These are phyloP conservation scores for Sebastes kiyomatsui DNA, from an alignment of 2,797 vertebrate genomes.

Conservation along the genomic window DNA sequence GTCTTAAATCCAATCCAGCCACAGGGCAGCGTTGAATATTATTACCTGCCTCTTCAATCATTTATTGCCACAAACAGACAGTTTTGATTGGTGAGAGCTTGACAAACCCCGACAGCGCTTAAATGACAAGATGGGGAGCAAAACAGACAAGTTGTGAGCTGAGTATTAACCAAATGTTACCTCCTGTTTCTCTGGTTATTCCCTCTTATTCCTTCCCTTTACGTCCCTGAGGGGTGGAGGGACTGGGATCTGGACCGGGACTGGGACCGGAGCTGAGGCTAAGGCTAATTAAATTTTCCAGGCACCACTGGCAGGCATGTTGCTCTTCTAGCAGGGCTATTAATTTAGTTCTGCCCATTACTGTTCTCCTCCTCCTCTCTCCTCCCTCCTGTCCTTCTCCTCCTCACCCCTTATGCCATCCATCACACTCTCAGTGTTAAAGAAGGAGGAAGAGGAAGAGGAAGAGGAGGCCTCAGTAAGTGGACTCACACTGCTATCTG, in stretches of 20 bases:
- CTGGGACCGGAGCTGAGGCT: slow-evolving; percentile 27
- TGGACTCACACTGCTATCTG: slow-evolving; percentile 3
- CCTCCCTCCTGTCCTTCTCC: slow-evolving; percentile 45
- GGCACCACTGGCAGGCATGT: slow-evolving; percentile 72
- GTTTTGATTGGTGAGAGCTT: slow-evolving; percentile 5
- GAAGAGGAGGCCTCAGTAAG: background rate
- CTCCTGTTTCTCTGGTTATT: slow-evolving; percentile 2
- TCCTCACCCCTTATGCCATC: slow-evolving; percentile 47
- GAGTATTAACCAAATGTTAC: background rate
- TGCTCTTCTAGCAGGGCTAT: slow-evolving; percentile 75
- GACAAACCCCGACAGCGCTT: background rate
- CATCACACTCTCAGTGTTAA: slow-evolving; percentile 52
- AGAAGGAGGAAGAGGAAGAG: background rate
- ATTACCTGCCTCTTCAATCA: slow-evolving; percentile 27
- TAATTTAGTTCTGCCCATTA: slow-evolving; percentile 80
- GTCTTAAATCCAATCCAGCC: slow-evolving; percentile 27
- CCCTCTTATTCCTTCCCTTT: background rate
- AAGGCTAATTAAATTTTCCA: slow-evolving; percentile 81
- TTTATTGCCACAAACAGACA: background rate
- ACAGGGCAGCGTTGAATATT: background rate
- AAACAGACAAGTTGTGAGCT: slow-evolving; percentile 5
- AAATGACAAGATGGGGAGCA: slow-evolving; percentile 4
- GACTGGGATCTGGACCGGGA: slow-evolving; percentile 27
- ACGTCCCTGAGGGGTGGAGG: background rate
- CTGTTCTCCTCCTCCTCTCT: slow-evolving; percentile 40